Evolutionary conservation across 1,140 invertebrate species (phyloP).

Genomic region (Pissodes strobi): DNA sequence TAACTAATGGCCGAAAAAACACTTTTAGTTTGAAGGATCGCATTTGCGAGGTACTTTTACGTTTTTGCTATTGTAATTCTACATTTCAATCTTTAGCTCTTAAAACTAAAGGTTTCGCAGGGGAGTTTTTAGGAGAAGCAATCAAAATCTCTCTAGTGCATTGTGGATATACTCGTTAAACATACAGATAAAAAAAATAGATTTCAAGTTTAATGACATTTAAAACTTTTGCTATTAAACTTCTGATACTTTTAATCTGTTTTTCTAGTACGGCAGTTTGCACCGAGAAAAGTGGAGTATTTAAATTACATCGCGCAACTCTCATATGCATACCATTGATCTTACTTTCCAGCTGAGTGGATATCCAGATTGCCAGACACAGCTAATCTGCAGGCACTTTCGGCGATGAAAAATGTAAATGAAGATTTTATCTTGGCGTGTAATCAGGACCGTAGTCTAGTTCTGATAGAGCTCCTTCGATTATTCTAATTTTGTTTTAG

Average conservation of each 20-base stretch:
- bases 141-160: too few relatives aligned
- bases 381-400: conserved; percentile 2
- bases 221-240: conserved; percentile 20
- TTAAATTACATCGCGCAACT: conserved; percentile 9
- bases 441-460: too few relatives aligned
- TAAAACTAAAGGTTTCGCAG: too few relatives aligned
- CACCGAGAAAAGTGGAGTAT: background rate
- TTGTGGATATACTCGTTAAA: conserved; percentile 17
- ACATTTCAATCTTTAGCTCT: too few relatives aligned
- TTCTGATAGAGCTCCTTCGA: too few relatives aligned
- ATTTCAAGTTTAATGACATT: conserved; percentile 18
- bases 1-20: too few relatives aligned
- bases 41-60: too few relatives aligned
- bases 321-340: conserved; percentile 12
- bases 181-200: conserved; percentile 10
- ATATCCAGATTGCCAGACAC: conserved; percentile 6
- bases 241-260: conserved; percentile 19
- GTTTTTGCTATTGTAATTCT: too few relatives aligned
- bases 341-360: conserved; percentile 2
- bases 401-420: conserved; percentile 5
- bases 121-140: too few relatives aligned
- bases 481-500: too few relatives aligned
- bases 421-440: background rate
- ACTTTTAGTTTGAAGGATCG: too few relatives aligned
- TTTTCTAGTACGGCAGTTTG: background rate